These are phyloP conservation scores for Diplogasteroides magnus DNA, from an alignment of 1,140 invertebrate species.

Conservation along the genomic window DNA sequence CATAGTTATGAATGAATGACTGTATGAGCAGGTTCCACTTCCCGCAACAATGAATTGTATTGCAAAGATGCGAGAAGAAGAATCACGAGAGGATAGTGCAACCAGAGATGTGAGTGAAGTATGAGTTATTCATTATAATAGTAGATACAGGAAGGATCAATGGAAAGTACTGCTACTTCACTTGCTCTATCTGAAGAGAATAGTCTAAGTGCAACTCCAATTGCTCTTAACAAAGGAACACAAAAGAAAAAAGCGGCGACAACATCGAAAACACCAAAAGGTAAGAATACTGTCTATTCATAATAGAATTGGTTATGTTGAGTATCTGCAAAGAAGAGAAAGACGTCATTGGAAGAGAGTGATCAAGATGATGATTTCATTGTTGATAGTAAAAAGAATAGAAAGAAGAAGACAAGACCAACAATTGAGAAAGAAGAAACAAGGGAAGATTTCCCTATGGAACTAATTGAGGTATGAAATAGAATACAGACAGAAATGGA, in stretches of 20 bases:
- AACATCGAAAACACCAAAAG: neutral
- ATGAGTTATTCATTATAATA: no score
- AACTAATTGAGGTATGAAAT: neutral
- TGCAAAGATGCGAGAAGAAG: neutral
- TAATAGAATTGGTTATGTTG: neutral
- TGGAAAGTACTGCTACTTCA: conserved; percentile 5
- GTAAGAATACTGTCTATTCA: conserved; percentile 11
- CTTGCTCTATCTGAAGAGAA: neutral
- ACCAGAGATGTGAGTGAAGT: neutral
- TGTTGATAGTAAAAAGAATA: neutral
- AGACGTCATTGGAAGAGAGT: neutral
- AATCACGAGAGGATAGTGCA: neutral
- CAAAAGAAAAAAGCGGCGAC: conserved; percentile 10
- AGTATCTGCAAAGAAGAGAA: neutral
- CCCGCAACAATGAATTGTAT: neutral
- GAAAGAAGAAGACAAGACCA: neutral
- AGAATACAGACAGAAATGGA: neutral
- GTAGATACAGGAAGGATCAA: conserved; percentile 9
- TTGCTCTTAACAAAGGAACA: conserved; percentile 9
- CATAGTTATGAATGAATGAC: neutral
- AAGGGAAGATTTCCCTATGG: neutral
- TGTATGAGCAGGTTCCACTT: neutral
- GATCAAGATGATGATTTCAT: neutral
- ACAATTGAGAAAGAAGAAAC: neutral
- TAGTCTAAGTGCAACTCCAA: neutral